Base-by-base conservation (phyloP, 1,140 invertebrate genomes). In the Megalonaias nervosa region DNA sequence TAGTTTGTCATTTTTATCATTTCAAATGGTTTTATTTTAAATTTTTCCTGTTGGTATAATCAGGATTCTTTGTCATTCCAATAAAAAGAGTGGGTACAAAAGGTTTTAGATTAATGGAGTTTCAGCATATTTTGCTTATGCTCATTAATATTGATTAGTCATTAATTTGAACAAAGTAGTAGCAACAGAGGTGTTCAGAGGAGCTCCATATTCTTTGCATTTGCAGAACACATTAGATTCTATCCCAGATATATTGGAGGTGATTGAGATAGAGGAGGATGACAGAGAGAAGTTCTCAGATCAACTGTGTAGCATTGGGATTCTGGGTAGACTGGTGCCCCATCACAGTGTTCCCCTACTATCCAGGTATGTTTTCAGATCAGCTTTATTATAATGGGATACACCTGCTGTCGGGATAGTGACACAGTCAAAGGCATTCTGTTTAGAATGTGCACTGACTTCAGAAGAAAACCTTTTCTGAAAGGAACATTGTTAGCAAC, bases 221-320 rank as follows among this genome's bases (percentile, higher is more conserved):
- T 67, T 79, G 31, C 71, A 86, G 77, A 77, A 83, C 57, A 79
- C 75, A 62, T 75, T 66, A 59, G 82, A 81, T 76, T 85, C 88
- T 38, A 88, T 90, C 15, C 92, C 93, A 75, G 90, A 91, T 38
- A 89, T 91, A 17, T 93, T 94, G 78, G 94, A 95, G 80, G 92
- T 94, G 69, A 93, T 94, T 83, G 93, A 94, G 79, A 90, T 90
- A 26, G 95, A 95, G 87, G 94, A 95, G 84, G 92, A 93, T 86
- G 95, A 96, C 87, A 89, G 93, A 75, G 92, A 92, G 12, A 93
- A 93, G 86, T 95, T 93, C 87, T 92, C 93, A 75, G 93, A 95
- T 80, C 94, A 95, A 83, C 88, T 96, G 48, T 93, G 94, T 89
- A 91, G 92, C 56, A 94, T 95, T 71, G 95, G 94, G 84, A 77